phyloP scores from a whole-genome alignment of 2,888 invertebrate species.

The Andricus quercusramuli region DNA sequence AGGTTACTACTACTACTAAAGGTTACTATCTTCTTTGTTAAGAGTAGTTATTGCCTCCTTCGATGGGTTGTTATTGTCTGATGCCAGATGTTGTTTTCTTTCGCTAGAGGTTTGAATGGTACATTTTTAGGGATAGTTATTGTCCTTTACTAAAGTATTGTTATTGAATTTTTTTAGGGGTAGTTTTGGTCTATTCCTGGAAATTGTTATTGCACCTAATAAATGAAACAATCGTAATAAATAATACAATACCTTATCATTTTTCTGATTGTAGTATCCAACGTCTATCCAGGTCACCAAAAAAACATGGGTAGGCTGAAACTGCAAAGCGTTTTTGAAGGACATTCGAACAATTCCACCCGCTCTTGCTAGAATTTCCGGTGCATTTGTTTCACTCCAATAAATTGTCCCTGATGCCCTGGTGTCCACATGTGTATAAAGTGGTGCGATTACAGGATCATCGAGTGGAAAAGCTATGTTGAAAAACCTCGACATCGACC shows the following conservation, averaged over 20 bases:
- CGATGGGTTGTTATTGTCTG: too few species aligned
- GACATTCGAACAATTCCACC: conserved; percentile 86
- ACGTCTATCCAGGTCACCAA: conserved; percentile 95
- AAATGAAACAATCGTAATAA: too few species aligned
- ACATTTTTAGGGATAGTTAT: too few species aligned
- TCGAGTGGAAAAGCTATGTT: conserved; percentile 94
- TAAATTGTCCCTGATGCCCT: conserved; percentile 86
- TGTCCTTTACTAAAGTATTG: too few species aligned
- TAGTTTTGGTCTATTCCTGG: too few species aligned
- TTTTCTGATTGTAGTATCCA: conserved; percentile 85
- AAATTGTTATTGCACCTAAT: too few species aligned
- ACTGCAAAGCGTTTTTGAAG: conserved; percentile 86
- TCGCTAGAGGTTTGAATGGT: too few species aligned
- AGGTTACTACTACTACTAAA: too few species aligned
- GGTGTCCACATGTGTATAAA: conserved; percentile 95
- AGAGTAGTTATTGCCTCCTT: too few species aligned
- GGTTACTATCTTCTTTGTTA: too few species aligned
- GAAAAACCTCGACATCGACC: conserved; percentile 91
- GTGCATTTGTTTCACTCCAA: conserved; percentile 85
- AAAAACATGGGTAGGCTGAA: conserved; percentile 88
- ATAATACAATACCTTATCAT: conserved; percentile 81
- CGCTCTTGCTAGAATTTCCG: conserved; percentile 83
- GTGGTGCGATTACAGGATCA: conserved; percentile 93
- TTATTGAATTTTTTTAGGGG: too few species aligned
- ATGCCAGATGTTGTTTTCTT: too few species aligned